Conservation (phyloP, 2,113 vertebrate species). For the Thunnus maccoyii region DNA sequence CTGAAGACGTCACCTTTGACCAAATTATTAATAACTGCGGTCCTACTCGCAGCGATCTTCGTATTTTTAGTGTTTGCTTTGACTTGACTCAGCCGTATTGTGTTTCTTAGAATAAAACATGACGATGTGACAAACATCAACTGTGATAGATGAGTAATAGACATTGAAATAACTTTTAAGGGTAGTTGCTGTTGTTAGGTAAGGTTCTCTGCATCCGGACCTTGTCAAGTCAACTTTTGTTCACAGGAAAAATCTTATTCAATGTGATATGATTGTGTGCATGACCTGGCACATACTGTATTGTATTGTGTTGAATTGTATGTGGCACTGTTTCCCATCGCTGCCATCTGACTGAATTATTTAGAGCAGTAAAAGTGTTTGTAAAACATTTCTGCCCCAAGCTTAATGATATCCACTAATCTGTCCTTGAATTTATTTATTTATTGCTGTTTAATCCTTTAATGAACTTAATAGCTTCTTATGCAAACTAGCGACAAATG, state of each 20-base stretch:
- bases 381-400: not conserved
- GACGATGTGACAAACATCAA: not conserved
- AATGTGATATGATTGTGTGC: slow-evolving; percentile 35
- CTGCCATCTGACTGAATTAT: not conserved
- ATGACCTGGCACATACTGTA: slow-evolving; percentile 9
- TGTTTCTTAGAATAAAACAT: not conserved
- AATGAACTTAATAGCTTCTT: not conserved
- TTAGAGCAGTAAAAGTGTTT: not conserved
- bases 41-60: too few relatives aligned
- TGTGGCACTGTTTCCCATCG: slow-evolving; percentile 4
- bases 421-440: not conserved
- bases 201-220: not conserved
- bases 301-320: slow-evolving; percentile 17
- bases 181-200: not conserved
- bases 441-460: not conserved
- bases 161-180: not conserved
- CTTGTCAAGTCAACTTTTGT: not conserved
- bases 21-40: too few relatives aligned
- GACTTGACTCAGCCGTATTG: too few relatives aligned
- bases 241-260: slow-evolving; percentile 34
- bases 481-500: not conserved
- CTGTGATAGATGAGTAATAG: not conserved
- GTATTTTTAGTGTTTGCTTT: too few relatives aligned
- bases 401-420: not conserved
- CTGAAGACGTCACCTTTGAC: too few relatives aligned